Conservation (phyloP, 2,797 vertebrate genomes). For the Hafferia zeledoni region DNA sequence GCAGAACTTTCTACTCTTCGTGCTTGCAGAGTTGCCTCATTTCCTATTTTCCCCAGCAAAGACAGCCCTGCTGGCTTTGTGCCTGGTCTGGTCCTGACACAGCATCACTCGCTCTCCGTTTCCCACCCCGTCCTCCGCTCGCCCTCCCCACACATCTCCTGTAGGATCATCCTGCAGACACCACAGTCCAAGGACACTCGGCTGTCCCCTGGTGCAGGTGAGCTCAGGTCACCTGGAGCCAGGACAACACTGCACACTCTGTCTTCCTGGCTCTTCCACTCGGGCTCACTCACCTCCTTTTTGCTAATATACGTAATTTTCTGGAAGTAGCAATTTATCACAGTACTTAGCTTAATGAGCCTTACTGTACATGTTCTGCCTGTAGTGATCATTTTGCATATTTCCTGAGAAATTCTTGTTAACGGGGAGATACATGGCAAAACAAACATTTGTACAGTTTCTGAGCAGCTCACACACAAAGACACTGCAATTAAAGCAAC, state of each 20-base stretch:
- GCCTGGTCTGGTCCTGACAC: constrained; percentile 2
- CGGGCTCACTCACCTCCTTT: not conserved
- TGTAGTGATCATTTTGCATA: constrained; percentile 57
- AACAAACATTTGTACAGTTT: constrained; percentile 57
- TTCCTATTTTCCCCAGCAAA: not conserved
- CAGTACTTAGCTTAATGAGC: constrained; percentile 62
- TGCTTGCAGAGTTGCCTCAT: not conserved
- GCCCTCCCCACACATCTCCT: not conserved
- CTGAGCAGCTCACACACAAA: not conserved
- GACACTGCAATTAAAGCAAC: not conserved
- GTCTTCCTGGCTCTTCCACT: not conserved
- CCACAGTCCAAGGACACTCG: not conserved
- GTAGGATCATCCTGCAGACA: not conserved
- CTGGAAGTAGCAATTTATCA: constrained; percentile 58
- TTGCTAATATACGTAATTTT: constrained; percentile 22
- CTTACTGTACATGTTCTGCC: constrained; percentile 56
- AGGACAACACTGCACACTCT: not conserved
- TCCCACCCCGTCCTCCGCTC: rapidly evolving
- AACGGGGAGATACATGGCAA: constrained; percentile 6
- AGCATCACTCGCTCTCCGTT: not conserved
- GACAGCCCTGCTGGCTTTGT: not conserved
- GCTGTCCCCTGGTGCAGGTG: not conserved
- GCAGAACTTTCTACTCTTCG: not conserved
- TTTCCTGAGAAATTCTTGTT: constrained; percentile 61
- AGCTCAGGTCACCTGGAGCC: not conserved